Evolutionary conservation across 2,113 vertebrate genomes (phyloP), one percentile per base, ranked within the genome.

Genomic region (Stictonetta naevosa): DNA sequence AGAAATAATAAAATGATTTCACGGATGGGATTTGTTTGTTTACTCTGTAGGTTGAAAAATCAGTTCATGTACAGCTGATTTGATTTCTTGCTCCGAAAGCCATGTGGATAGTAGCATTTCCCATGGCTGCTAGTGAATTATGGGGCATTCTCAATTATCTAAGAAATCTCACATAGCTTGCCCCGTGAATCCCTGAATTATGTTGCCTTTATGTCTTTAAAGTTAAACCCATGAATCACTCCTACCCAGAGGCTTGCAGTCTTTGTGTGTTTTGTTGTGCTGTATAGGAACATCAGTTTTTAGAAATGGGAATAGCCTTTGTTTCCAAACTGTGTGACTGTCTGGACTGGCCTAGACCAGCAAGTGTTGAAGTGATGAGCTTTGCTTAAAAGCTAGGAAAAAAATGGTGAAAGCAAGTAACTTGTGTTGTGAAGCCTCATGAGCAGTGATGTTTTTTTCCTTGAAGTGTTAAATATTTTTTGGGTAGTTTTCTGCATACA

Each of bases 141-240:
- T 87, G 84, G 90, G 66, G 97, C 73, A 82, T 33, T 97, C 92
- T 97, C 82, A 80, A 0, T 96, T 90, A 95, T 96, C 75, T 93
- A 56, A 91, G 79, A 79, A 93, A 75, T 90, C 64, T 93, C 31
- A 17, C 13, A 5, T 63, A 96, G 67, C 84, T 83, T 93, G 67
- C 77, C 42, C 52, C 88, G n/a, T 75, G 52, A 82, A 72, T 95
- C 86, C 40, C 53, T 96, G 83, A 97, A 69, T 97, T 93, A 93
- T 76, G 93, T 91, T 88, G 53, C 42, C 23, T 64, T 95, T 40
- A 26, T 28, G 36, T 84, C 58, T 88, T 94, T 86, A 42, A 18
- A 77, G 60, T 83, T 88, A 87, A 95, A 80, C 82, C 92, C 80
- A 92, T 90, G 56, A 71, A 72, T 97, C 36, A 33, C 31, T 93